phyloP scores from a whole-genome alignment of 2,113 vertebrate genomes.

The Platysteira castanea region DNA sequence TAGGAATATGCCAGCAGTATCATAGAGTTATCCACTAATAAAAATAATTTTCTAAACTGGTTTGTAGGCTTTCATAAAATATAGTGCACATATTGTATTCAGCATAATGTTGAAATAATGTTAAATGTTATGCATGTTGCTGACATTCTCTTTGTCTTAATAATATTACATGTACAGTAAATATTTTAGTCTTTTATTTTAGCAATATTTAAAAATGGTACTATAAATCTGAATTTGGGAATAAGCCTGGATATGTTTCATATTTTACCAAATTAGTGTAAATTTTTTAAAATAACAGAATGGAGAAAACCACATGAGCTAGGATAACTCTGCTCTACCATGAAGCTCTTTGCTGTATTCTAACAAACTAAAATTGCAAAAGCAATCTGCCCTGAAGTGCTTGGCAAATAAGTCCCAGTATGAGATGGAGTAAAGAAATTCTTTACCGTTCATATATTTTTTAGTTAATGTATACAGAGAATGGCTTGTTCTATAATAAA shows the following conservation, averaged over 20 bases:
- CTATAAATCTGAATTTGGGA: background rate
- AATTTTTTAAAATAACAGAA: background rate
- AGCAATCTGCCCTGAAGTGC: background rate
- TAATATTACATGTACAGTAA: background rate
- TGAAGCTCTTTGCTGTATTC: background rate
- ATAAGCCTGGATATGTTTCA: background rate
- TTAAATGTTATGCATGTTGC: background rate
- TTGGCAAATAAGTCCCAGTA: background rate
- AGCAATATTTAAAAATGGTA: background rate
- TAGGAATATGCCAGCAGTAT: background rate
- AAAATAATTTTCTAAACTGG: background rate
- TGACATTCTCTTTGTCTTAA: background rate
- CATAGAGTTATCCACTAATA: background rate
- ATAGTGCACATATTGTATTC: constrained; percentile 35
- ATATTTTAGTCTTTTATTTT: background rate
- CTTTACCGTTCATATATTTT: no score
- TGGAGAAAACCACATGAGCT: background rate
- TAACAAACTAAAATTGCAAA: background rate
- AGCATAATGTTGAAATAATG: background rate
- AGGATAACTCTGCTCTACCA: background rate
- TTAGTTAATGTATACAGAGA: background rate
- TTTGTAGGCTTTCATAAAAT: background rate
- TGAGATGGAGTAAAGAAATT: background rate
- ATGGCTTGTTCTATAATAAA: background rate
- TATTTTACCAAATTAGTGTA: background rate